Evolutionary conservation across 2,113 vertebrate species (phyloP), one percentile per base, ranked within the genome.

Genomic region (Haplochromis burtoni): DNA sequence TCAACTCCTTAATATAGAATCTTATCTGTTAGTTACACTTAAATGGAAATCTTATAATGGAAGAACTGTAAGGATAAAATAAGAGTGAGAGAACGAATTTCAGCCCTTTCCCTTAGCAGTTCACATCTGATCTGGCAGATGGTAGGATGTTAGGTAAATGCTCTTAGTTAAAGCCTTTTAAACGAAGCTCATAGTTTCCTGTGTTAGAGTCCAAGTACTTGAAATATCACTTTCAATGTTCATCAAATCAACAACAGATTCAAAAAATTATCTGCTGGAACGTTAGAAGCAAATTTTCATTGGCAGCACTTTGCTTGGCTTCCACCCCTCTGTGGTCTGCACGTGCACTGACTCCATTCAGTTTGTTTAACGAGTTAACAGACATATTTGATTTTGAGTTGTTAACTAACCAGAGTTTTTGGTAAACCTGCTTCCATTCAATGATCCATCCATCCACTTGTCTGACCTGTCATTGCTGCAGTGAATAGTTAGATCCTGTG

Each of bases 331-430:
- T 45, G 53, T 90, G 85, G 90, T 94, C 88, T 92, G 29, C 73
- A 45, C 89, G 93, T 95, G 89, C 86, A 94, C 92, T 95, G 87
- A 95, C 93, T 88, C 78, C 91, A 94, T 95, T 90, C 83, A 85
- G 86, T 95, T 93, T 94, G 91, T 85, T 51, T 83, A 76, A 89
- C 84, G 33, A 86, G 35, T 90, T 95, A 94, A 95, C 92, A 83
- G 80, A 66, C 76, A 42, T 49, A 89, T 91, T 89, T 90, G 81
- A 85, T 94, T 88, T 93, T 88, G 57, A 88, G 49, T 83, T 85
- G 90, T 94, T 86, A 85, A 93, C 95, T 95, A 95, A 96, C 93
- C n/a, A 3, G 84, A 54, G 63, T 83, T 83, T 82, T 90, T 57
- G 57, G 57, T 86, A 86, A 82, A 90, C 81, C 83, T 54, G 33